Evolutionary conservation across 2,888 invertebrate genomes (phyloP), one percentile per base, ranked within the genome.

Genomic region (Hemicrepidius hirtus): DNA sequence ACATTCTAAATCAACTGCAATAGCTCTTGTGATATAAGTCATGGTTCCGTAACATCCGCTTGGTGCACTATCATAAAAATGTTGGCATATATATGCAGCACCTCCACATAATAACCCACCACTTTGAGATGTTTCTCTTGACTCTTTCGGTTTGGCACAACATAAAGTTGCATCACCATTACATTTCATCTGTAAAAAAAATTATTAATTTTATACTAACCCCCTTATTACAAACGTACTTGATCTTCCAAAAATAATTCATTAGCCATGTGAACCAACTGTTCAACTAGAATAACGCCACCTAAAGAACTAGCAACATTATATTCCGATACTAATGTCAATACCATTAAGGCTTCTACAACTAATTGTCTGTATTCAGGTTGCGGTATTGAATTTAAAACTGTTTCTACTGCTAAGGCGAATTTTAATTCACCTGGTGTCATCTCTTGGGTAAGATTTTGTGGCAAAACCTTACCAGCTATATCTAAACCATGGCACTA

Each of bases 401-500:
- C 98, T 1, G 97, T 95, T 87, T 99, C 99, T 0, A 99, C 98
- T 67, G 97, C 97, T 13, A 99, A 88, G 0, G 99, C 99, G 87
- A 99, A 99, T 88, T 99, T 99, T 80, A 99, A 87, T 87, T 99
- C 99, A 46, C 98, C 98, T 0, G 98, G 92, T 0, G 99, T 99
- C 99, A 99, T 99, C 91, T 99, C 99, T 88, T 97, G 97, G 0
- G 98, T 99, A 63, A 99, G 88, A 86, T 95, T 95, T 82, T 97
- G 97, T 66, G 95, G 95, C 20, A 99, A 87, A 24, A 96, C 90
- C 84, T 96, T 94, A 0, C 96, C 97, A 85, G 97, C 97, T 76
- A 99, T 97, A 7, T 95, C 93, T 65, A 99, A 88, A 1, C 98
- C 98, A 89, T 97, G 95, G 82, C 98, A 98, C 94, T 94, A 83